Base-by-base conservation (phyloP, 2,888 invertebrate genomes). In the Thelaira solivaga region DNA sequence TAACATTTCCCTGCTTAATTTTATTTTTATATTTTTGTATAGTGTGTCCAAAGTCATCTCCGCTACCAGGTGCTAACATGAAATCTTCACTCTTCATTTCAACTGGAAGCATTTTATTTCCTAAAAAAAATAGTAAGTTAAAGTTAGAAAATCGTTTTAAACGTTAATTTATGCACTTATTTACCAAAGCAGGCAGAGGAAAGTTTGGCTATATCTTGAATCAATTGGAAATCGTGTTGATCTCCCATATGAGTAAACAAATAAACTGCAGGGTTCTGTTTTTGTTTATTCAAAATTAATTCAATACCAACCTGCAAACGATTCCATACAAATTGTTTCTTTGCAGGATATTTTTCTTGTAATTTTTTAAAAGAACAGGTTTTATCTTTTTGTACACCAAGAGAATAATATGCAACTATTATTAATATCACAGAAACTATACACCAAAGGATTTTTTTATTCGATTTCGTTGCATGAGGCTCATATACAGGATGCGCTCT, bases 181-280 rank as follows among this genome's bases (percentile, higher is more conserved):
- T 26, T 64, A 88, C 88, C 85, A 76, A 86, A 86, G 65, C 88
- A 89, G 0, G 13, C 7, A 0, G 87, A 83, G 0, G 87, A 76
- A 7, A 83, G 76, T 1, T 7, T 0, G 0, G 85, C 87, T 71
- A 88, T 86, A 0, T 83, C 74, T 0, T 72, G 29, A 1, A 87
- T 82, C 1, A 88, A 51, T 2, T 76, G 26, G 2, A 76, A 24
- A 1, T 82, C 41, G 20, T 43, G 36, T n/a, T 22, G 26, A 3
- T 26, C 3, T 1, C 79, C 80, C 7, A 84, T 69, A 51, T 87
- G 81, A 4, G 86, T n/a, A 29, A 88, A 84, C 16, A 89, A 72
- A 57, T 83, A 87, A 0, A 88, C 82, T 8, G 80, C 84, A 0
- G 88, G 87, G 0, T 69, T 79, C 2, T 80, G 59, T 0, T 64